These are phyloP conservation scores for Uromys caudimaculatus DNA, from an alignment of 2,797 vertebrate species.

Conservation along the genomic window DNA sequence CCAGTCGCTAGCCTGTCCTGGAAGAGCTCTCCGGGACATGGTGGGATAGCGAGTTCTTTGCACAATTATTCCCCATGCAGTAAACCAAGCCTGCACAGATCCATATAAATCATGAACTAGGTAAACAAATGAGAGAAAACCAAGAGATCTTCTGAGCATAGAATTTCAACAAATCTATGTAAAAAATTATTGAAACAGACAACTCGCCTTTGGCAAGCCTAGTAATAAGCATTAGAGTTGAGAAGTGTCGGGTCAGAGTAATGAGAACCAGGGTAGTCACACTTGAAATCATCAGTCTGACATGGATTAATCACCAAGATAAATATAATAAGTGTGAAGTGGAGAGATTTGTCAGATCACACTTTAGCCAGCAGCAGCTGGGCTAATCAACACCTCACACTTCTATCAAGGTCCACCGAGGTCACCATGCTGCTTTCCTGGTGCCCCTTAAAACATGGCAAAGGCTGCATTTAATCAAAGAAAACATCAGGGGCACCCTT, in stretches of 20 bases:
- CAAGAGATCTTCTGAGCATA: too few relatives aligned
- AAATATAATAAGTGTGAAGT: not conserved
- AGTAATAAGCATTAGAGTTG: not conserved
- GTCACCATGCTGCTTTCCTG: too few relatives aligned
- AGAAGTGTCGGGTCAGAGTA: not conserved
- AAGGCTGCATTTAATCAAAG: not conserved
- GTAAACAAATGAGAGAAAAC: not conserved
- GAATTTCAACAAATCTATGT: not conserved
- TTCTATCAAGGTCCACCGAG: not conserved
- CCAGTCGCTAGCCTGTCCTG: too few relatives aligned
- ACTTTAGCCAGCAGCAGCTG: not conserved
- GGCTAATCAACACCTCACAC: not conserved
- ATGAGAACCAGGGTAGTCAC: not conserved
- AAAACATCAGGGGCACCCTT: not conserved
- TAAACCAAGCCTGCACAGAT: not conserved
- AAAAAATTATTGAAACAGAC: not conserved
- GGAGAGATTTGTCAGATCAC: not conserved
- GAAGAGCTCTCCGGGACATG: too few relatives aligned
- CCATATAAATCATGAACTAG: not conserved
- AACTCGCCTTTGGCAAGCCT: not conserved
- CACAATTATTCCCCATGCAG: not conserved
- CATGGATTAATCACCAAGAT: not conserved
- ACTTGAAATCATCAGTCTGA: not conserved
- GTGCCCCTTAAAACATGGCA: not conserved
- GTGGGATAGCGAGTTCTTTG: too few relatives aligned